phyloP scores from a whole-genome alignment of 2,113 vertebrate genomes.

The Corythornis madagascariensis region DNA sequence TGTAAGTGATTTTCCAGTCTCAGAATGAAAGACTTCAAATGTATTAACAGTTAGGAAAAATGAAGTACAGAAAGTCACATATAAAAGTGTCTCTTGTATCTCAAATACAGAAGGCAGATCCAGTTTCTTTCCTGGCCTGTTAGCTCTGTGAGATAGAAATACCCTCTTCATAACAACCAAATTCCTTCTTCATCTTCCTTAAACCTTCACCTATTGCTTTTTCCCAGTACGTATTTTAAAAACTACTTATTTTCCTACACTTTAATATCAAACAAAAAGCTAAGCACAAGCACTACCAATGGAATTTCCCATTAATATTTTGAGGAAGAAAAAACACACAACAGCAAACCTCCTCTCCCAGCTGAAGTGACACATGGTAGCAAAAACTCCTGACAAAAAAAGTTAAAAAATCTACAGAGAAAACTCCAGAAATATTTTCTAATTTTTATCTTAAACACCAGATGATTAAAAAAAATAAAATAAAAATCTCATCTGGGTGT shows the following conservation, averaged over 20 bases:
- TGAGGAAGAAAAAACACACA: neutral
- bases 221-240: neutral
- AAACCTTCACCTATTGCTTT: neutral
- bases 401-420: neutral
- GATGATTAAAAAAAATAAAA: neutral
- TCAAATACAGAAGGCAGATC: neutral
- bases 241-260: neutral
- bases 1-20: neutral
- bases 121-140: neutral
- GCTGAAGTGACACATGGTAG: neutral
- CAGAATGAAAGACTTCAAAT: neutral
- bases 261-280: neutral
- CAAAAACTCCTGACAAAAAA: neutral
- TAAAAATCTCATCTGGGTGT: neutral
- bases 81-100: neutral
- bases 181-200: neutral
- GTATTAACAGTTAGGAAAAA: neutral
- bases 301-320: neutral
- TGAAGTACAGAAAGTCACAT: neutral
- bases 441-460: neutral
- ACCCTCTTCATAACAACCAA: neutral
- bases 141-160: neutral
- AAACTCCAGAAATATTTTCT: neutral
- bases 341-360: neutral
- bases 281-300: neutral